These are phyloP conservation scores for Lasioglossum morio DNA, from an alignment of 2,888 invertebrate genomes.

Conservation along the genomic window DNA sequence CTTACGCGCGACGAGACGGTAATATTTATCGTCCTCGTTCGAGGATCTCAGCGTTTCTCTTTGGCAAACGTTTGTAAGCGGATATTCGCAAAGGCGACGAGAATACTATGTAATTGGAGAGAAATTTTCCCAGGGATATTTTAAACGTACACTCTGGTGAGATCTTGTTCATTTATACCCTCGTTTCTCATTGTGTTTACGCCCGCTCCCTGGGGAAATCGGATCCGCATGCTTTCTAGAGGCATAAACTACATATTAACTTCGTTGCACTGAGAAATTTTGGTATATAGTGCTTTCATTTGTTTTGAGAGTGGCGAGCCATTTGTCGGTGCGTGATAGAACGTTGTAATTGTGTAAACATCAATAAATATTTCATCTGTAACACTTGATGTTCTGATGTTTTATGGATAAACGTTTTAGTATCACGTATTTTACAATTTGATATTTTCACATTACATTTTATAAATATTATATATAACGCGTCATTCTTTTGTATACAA, in stretches of 20 bases:
- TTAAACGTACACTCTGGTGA: not conserved
- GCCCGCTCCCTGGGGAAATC: not conserved
- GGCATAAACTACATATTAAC: not conserved
- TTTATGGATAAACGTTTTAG: not conserved
- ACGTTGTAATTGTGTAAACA: not conserved
- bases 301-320: not conserved
- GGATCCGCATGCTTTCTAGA: not conserved
- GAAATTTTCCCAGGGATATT: not conserved
- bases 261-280: not conserved
- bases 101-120: not conserved
- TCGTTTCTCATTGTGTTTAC: not conserved
- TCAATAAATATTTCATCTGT: not conserved
- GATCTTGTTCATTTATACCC: not conserved
- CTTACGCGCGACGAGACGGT: not conserved
- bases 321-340: not conserved
- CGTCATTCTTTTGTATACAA: not conserved
- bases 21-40: not conserved
- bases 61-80: constrained; percentile 2
- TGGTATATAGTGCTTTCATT: not conserved
- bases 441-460: too few relatives aligned
- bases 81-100: not conserved
- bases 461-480: not conserved
- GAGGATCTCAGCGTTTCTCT: not conserved
- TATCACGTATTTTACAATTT: not conserved
- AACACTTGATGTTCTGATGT: too few relatives aligned